These are phyloP conservation scores for Phocoena sinus DNA, from an alignment of 2,113 vertebrate species.

Conservation along the genomic window DNA sequence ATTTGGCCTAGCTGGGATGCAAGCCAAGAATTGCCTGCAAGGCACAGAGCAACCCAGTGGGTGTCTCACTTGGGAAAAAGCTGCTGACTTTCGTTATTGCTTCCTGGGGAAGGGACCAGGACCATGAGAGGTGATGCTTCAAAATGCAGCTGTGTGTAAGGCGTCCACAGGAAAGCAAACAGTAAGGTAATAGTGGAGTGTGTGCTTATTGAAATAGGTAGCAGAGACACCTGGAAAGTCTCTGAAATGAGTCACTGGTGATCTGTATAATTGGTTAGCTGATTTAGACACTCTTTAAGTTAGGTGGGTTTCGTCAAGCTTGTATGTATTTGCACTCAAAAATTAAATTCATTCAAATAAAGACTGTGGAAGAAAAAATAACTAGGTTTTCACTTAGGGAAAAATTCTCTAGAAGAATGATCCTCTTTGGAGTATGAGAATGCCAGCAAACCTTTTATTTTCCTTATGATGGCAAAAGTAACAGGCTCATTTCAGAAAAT, in stretches of 20 bases:
- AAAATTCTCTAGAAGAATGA: background rate
- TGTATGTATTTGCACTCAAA: slow-evolving; percentile 9
- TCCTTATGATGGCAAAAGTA: slow-evolving; percentile 1
- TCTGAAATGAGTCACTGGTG: background rate
- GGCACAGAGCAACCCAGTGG: background rate
- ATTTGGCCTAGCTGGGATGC: background rate
- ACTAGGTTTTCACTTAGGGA: background rate
- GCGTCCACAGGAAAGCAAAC: background rate
- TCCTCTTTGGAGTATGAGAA: background rate
- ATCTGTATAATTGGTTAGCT: background rate
- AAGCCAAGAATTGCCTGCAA: background rate
- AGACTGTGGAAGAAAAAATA: slow-evolving; percentile 24
- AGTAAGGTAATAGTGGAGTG: background rate
- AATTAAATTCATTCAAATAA: slow-evolving; percentile 21
- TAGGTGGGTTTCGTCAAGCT: slow-evolving; percentile 18
- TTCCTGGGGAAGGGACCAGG: background rate
- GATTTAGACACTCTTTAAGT: background rate
- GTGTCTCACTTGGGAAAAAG: background rate
- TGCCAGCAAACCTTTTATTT: background rate
- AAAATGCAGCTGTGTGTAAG: background rate
- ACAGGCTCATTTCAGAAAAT: background rate
- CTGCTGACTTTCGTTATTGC: background rate
- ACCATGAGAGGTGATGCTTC: background rate
- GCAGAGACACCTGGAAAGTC: background rate
- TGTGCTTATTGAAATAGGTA: background rate